These are phyloP conservation scores for Chanos chanos DNA, from an alignment of 2,797 vertebrate species.

Conservation along the genomic window DNA sequence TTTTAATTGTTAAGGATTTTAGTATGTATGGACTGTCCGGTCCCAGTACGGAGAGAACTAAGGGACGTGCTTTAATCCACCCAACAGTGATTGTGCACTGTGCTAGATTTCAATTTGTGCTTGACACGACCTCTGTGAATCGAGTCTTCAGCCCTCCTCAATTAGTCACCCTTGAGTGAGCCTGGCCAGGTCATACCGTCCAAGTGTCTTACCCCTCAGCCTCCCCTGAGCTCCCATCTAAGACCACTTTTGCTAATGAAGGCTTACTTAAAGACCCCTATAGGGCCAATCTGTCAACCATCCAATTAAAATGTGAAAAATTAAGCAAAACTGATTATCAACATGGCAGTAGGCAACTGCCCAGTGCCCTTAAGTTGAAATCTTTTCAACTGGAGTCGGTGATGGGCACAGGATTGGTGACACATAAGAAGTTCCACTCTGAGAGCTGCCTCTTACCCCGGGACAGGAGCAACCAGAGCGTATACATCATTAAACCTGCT, in stretches of 20 bases:
- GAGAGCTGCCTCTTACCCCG: background rate
- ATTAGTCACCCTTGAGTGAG: conserved; percentile 68
- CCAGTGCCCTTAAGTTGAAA: conserved; percentile 27
- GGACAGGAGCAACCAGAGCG: no score
- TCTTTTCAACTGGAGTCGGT: conserved; percentile 11
- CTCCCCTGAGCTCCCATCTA: conserved; percentile 47
- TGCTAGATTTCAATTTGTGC: conserved; percentile 51
- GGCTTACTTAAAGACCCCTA: conserved; percentile 55
- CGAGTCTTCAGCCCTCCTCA: conserved; percentile 58
- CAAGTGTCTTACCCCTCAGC: conserved; percentile 53
- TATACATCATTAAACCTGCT: background rate
- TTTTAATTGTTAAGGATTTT: background rate
- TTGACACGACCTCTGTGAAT: conserved; percentile 50
- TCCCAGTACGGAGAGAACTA: background rate
- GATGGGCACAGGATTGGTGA: conserved; percentile 4
- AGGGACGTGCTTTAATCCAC: conserved; percentile 5
- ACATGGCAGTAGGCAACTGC: conserved; percentile 37
- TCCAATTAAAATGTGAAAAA: conserved; percentile 76
- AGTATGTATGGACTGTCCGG: background rate
- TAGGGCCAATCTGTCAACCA: conserved; percentile 49
- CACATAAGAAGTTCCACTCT: background rate
- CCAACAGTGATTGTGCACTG: conserved; percentile 30
- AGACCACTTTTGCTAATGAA: conserved; percentile 63
- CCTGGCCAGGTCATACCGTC: conserved; percentile 52
- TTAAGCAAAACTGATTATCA: conserved; percentile 61